These are phyloP conservation scores for Iphiclides podalirius DNA, from an alignment of 2,888 invertebrate genomes.

Conservation along the genomic window DNA sequence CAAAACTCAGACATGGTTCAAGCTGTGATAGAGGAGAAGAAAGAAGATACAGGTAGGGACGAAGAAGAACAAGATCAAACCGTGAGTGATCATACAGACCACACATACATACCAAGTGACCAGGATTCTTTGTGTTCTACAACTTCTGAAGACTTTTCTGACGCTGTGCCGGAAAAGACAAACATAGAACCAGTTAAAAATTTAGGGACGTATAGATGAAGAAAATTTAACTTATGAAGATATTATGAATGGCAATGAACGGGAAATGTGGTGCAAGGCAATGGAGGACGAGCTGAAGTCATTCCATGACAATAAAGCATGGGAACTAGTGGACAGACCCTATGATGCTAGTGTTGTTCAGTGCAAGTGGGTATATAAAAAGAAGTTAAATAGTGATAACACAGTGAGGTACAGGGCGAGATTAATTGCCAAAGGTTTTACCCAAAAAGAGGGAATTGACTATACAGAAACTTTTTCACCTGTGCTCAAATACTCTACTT, in stretches of 20 bases:
- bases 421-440: slow-evolving; percentile 25
- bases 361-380: slow-evolving; percentile 20
- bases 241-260: slow-evolving; percentile 19
- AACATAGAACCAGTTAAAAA: neutral
- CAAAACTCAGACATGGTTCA: neutral
- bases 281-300: slow-evolving; percentile 22
- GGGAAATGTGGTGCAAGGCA: slow-evolving; percentile 17
- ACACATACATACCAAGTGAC: too few species aligned
- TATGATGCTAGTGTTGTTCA: slow-evolving; percentile 4
- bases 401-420: slow-evolving; percentile 23
- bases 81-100: too few species aligned
- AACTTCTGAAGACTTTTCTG: too few species aligned
- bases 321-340: slow-evolving; percentile 19
- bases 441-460: slow-evolving; percentile 22
- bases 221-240: slow-evolving; percentile 19
- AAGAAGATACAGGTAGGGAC: neutral
- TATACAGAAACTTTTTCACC: slow-evolving; percentile 31
- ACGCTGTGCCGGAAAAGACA: too few species aligned
- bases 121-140: too few species aligned
- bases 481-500: slow-evolving; percentile 27
- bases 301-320: slow-evolving; percentile 19
- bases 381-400: slow-evolving; percentile 17
- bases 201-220: slow-evolving; percentile 3
- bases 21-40: neutral
- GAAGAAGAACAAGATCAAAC: neutral